Conservation (phyloP, 2,797 vertebrate species). For the Sebastes taczanowskii region DNA sequence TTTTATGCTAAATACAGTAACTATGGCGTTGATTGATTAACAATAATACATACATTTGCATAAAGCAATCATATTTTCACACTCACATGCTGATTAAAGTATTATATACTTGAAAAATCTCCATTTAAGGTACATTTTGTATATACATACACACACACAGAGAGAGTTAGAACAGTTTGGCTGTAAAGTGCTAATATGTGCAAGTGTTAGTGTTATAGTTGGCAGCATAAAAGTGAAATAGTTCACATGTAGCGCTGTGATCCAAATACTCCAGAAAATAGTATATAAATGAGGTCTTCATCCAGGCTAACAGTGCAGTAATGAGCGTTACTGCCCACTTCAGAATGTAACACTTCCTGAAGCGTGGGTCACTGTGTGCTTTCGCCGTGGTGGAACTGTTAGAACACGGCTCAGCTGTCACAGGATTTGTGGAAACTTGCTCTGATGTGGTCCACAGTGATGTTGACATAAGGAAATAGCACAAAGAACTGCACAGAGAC, state of each 20-base stretch:
- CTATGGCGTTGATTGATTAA: no score
- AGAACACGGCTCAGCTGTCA: conserved; percentile 13
- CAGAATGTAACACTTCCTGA: background rate
- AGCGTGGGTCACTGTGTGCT: background rate
- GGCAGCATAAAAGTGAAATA: background rate
- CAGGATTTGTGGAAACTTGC: background rate
- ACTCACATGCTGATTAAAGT: no score
- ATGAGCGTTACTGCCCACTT: conserved; percentile 8
- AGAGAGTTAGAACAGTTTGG: background rate
- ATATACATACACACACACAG: no score
- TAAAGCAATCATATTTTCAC: no score
- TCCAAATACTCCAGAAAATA: background rate
- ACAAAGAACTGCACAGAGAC: conserved; percentile 18
- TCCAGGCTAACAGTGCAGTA: background rate
- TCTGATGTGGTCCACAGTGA: conserved; percentile 42
- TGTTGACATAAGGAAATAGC: conserved; percentile 40
- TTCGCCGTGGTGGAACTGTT: conserved; percentile 7
- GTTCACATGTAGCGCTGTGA: background rate
- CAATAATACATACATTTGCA: no score
- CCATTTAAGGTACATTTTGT: no score
- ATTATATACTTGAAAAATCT: no score
- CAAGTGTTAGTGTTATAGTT: background rate
- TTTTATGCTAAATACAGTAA: no score
- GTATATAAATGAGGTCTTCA: background rate
- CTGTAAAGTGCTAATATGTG: background rate